Conservation (phyloP, 35 echinoderm and acorn worm genomes). For the Apostichopus californicus region DNA sequence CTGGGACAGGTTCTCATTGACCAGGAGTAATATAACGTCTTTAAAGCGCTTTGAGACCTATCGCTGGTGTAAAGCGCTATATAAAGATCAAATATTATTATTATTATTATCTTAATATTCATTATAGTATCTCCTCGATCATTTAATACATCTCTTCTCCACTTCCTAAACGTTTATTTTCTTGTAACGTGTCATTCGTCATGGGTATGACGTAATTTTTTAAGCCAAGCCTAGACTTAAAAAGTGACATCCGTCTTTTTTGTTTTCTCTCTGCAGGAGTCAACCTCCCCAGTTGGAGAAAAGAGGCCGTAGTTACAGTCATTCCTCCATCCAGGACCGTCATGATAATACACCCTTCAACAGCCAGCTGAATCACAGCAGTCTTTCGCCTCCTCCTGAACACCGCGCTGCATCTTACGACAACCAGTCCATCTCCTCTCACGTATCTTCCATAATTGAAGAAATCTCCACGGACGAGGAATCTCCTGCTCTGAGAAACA, state of each 20-base stretch:
- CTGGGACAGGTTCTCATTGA: no score
- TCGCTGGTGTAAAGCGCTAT: no score
- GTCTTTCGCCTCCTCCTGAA: conserved; percentile 41
- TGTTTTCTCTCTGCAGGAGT: conserved; percentile 1
- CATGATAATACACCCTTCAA: neutral
- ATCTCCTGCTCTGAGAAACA: conserved; percentile 10
- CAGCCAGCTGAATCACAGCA: conserved; percentile 40
- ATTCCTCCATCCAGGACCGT: conserved; percentile 41
- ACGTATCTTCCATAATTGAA: conserved; percentile 56
- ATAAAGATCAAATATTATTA: no score
- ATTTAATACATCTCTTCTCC: no score
- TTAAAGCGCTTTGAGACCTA: no score
- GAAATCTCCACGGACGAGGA: conserved; percentile 45
- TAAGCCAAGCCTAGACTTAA: no score
- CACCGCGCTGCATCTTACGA: conserved; percentile 32
- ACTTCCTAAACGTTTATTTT: no score
- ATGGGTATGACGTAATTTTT: no score
- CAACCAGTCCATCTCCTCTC: conserved; percentile 32
- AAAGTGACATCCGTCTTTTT: neutral
- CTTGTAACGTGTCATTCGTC: no score
- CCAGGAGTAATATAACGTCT: no score
- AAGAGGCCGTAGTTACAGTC: conserved; percentile 48
- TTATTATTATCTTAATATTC: no score
- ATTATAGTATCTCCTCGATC: no score
- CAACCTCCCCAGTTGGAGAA: conserved; percentile 37